Base-by-base conservation (phyloP, 1,140 invertebrate species). In the Zaprionus kolodkinae region DNA sequence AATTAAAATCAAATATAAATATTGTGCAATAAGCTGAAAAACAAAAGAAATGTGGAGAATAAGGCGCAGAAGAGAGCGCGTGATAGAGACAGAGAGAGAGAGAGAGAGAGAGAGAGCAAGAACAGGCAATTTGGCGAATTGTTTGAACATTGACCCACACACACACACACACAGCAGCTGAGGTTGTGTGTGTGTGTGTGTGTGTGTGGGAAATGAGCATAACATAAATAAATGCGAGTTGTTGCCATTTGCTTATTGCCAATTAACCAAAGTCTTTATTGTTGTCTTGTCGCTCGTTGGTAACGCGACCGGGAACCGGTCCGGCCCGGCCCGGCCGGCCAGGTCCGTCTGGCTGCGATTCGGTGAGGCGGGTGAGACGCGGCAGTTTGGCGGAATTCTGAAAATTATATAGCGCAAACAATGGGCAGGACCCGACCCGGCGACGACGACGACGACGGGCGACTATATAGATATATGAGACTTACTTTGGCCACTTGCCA, bases 181-280 rank as follows among this genome's bases (percentile, higher is more conserved):
- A 61, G 17, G 55, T 21, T 70, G 33, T 57, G 30, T 57, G 9
- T 40, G 36, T 40, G 36, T 60, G 36, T 60, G 54, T 48, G 30
- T 45, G 54, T 57, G 54, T 48, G 38, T 40, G 65, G 43, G 52
- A 77, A 81, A 83, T 86, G 73, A 88, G 84, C 83, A 86, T 81
- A 85, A 85, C 67, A 86, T 82, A 82, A 86, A 87, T 82, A 86
- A 85, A 86, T 86, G 76, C 82, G 65, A 71, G 67, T 81, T 86
- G 84, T 88, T 80, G 84, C 84, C 85, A 89, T 89, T 86, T 78
- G 84, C 84, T 87, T 87, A 85, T 87, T 87, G 84, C 80, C 85
- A 89, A 87, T 87, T 87, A 87, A 87, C 68, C 77, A 89, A 81
- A 87, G 85, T 89, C 85, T 87, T 89, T 89, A 87, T 87, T 87